Percentiles rank a stretch among this genome's conserved stretches.
Evolutionary conservation across 2,888 invertebrate species (phyloP).

Genomic region (Yponomeuta malinellus): DNA sequence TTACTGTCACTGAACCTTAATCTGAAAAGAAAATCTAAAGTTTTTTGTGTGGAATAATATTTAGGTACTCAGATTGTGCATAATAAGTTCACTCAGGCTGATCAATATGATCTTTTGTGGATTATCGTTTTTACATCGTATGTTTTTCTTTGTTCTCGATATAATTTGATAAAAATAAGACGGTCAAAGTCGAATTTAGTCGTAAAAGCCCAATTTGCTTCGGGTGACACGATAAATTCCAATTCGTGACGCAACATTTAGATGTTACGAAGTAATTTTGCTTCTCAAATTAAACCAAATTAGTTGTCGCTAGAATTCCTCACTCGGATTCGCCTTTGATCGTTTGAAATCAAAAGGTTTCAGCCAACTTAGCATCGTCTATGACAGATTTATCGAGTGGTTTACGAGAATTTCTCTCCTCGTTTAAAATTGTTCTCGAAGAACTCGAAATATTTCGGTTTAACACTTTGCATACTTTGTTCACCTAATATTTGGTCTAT

Average conservation of each 20-base stretch:
- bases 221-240: slow-evolving; percentile 4
- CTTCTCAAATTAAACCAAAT: slow-evolving; percentile 42
- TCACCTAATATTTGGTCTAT: no score
- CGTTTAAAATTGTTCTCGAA: slow-evolving; percentile 23
- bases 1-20: no score
- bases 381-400: slow-evolving; percentile 63
- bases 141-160: background rate
- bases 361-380: slow-evolving; percentile 51
- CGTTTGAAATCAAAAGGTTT: slow-evolving; percentile 58
- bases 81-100: no score
- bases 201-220: background rate
- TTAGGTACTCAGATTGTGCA: no score
- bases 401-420: slow-evolving; percentile 46
- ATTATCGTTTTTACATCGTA: no score
- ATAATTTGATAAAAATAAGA: background rate
- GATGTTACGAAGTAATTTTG: slow-evolving; percentile 26
- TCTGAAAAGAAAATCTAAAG: no score
- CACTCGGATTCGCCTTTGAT: slow-evolving; percentile 58
- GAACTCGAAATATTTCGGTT: background rate
- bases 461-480: background rate
- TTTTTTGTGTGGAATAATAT: no score
- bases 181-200: background rate
- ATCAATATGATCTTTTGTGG: no score
- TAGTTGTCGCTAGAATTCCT: slow-evolving; percentile 57
- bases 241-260: slow-evolving; percentile 37